Conservation (phyloP, 1,140 invertebrate species). For the Scaptomyza graminum region DNA sequence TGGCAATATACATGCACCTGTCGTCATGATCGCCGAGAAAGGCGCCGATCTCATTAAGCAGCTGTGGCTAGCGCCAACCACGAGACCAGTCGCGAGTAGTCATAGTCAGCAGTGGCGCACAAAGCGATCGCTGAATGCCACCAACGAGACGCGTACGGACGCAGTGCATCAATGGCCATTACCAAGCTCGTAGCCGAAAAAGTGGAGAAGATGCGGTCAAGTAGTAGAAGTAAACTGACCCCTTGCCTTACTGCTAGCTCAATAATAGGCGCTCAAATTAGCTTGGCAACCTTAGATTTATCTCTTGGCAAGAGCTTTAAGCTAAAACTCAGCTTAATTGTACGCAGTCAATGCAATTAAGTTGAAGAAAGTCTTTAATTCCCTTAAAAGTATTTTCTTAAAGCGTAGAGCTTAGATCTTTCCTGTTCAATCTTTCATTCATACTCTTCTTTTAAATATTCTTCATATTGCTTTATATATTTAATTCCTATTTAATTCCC, state of each 20-base stretch:
- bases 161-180: conserved; percentile 55
- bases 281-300: not conserved
- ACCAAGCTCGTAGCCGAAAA: conserved; percentile 54
- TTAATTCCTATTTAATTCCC: no score
- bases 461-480: no score
- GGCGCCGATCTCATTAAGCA: conserved; percentile 93
- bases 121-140: conserved; percentile 35
- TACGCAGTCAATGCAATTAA: conserved; percentile 6
- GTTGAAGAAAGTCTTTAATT: not conserved
- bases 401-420: not conserved
- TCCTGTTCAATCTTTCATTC: no score
- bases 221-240: not conserved
- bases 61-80: conserved; percentile 85
- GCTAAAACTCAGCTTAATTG: not conserved
- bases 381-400: no score
- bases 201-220: not conserved
- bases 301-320: conserved; percentile 2
- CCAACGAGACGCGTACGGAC: conserved; percentile 15
- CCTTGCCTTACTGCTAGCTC: no score
- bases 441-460: no score
- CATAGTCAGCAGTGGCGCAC: conserved; percentile 42
- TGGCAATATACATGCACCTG: conserved; percentile 93
- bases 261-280: conserved; percentile 10
- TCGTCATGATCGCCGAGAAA: conserved; percentile 97
- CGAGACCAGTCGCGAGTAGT: conserved; percentile 7